These are phyloP conservation scores for Pseudomyrmex dendroicus DNA, from an alignment of 1,140 invertebrate genomes.

Conservation along the genomic window DNA sequence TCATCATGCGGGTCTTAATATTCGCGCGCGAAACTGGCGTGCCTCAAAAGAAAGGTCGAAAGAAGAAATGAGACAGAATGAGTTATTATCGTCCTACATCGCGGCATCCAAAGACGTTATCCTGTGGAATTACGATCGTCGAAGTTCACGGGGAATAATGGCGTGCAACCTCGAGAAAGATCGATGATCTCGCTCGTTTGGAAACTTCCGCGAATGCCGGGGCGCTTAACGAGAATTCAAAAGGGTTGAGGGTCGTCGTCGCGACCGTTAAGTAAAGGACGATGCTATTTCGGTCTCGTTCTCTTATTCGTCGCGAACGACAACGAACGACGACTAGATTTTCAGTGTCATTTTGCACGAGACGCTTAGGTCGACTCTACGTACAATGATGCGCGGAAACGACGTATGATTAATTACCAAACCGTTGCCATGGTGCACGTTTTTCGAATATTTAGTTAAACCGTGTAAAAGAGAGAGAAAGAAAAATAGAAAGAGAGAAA, in stretches of 20 bases:
- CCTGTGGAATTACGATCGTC: conserved; percentile 52
- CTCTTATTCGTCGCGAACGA: conserved; percentile 53
- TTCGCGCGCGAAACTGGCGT: neutral
- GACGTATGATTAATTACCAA: conserved; percentile 44
- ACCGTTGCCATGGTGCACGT: conserved; percentile 9
- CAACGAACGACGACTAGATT: conserved; percentile 35
- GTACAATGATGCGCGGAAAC: conserved; percentile 24
- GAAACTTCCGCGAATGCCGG: conserved; percentile 59
- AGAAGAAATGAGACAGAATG: conserved; percentile 54
- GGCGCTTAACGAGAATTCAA: conserved; percentile 57
- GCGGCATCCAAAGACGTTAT: conserved; percentile 19
- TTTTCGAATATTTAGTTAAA: neutral
- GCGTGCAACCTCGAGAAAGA: conserved; percentile 26
- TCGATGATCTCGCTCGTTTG: conserved; percentile 61
- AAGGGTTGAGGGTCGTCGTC: conserved; percentile 56
- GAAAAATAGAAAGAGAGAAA: neutral
- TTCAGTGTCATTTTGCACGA: conserved; percentile 13
- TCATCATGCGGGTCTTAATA: conserved; percentile 38
- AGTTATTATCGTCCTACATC: conserved; percentile 61
- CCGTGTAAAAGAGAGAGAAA: too few species aligned
- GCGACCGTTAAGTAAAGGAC: conserved; percentile 70
- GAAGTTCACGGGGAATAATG: conserved; percentile 62
- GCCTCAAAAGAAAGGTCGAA: conserved; percentile 23
- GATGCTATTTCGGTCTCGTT: conserved; percentile 64
- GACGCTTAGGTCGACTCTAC: too few species aligned